These are phyloP conservation scores for Bradypodion pumilum DNA, from an alignment of 2,797 vertebrate genomes.

Conservation along the genomic window DNA sequence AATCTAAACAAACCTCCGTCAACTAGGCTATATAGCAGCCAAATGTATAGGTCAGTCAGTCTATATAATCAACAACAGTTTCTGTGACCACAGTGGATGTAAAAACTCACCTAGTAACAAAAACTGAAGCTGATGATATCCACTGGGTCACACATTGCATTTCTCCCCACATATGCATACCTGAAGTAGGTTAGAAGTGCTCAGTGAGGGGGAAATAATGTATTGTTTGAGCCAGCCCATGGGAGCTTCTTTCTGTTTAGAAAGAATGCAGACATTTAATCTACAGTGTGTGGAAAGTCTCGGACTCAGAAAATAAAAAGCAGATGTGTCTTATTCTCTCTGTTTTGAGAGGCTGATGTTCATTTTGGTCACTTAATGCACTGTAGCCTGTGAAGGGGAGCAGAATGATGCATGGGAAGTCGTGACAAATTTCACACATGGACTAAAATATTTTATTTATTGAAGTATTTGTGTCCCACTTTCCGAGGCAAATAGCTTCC, in stretches of 20 bases:
- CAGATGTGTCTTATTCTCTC: conserved; percentile 74
- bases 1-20: too few relatives aligned
- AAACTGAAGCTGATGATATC: background rate
- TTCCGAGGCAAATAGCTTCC: background rate
- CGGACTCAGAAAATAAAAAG: conserved; percentile 76
- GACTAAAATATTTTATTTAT: background rate
- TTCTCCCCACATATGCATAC: background rate
- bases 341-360: conserved; percentile 57
- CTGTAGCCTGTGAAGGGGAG: conserved; percentile 35
- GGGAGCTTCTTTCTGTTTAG: conserved; percentile 72
- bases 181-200: conserved; percentile 1
- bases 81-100: background rate
- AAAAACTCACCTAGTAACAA: background rate
- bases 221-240: conserved; percentile 16
- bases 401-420: background rate
- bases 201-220: background rate
- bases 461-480: background rate
- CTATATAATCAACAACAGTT: background rate
- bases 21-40: too few relatives aligned
- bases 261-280: conserved; percentile 74
- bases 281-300: conserved; percentile 58
- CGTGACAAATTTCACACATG: background rate
- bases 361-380: conserved; percentile 65
- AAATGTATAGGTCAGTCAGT: background rate
- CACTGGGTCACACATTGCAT: conserved; percentile 21